Evolutionary conservation across 2,113 vertebrate species (phyloP).

Genomic region (Syngnathus scovelli): DNA sequence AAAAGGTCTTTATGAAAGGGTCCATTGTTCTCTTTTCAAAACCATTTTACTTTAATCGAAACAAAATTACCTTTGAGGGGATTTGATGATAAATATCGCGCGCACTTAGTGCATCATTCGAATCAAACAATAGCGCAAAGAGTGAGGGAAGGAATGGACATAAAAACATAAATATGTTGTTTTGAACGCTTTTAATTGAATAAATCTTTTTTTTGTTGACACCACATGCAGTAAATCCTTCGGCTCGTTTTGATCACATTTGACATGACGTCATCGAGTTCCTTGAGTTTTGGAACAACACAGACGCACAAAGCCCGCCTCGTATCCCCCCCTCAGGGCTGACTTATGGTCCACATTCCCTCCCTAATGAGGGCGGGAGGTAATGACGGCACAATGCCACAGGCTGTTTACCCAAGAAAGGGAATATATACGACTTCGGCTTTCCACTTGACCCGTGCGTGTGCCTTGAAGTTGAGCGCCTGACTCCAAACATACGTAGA

Average conservation of each 20-base stretch:
- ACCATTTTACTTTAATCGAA: slow-evolving; percentile 2
- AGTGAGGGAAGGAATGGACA: neutral
- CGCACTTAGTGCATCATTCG: slow-evolving; percentile 11
- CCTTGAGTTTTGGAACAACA: slow-evolving; percentile 13
- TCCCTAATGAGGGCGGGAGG: slow-evolving; percentile 29
- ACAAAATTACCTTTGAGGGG: neutral
- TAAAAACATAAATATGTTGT: no score
- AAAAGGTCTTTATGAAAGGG: neutral
- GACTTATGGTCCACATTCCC: slow-evolving; percentile 43
- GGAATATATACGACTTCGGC: neutral
- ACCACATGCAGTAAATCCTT: no score
- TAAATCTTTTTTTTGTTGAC: no score
- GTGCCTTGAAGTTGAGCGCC: neutral
- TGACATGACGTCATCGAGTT: slow-evolving; percentile 17
- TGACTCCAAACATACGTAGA: neutral
- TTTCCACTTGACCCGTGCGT: neutral
- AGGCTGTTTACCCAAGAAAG: slow-evolving; percentile 27
- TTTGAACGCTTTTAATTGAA: no score
- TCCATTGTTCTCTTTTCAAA: neutral
- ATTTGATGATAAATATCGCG: slow-evolving; percentile 9
- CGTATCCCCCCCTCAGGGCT: slow-evolving; percentile 24
- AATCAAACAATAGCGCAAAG: slow-evolving; percentile 13
- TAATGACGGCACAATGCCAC: slow-evolving; percentile 20
- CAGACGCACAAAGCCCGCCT: slow-evolving; percentile 23
- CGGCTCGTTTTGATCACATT: neutral